Base-by-base conservation (phyloP, 2,113 vertebrate species). In the Nothobranchius furzeri region DNA sequence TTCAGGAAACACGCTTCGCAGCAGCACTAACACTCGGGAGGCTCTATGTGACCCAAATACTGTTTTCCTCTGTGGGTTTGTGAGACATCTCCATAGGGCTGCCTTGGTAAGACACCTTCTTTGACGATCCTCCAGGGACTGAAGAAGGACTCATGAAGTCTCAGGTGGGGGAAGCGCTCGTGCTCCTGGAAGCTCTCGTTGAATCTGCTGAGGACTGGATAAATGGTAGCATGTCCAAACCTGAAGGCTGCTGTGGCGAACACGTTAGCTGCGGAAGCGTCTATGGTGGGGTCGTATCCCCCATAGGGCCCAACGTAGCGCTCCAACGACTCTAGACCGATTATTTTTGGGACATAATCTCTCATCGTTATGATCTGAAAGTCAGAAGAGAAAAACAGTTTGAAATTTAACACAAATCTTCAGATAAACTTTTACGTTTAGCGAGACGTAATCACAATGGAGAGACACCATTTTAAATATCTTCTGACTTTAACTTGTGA, bases 221-320 rank as follows among this genome's bases (percentile, higher is more conserved):
- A 85, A 53, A 99, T 90, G 1, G 94, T 94, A 49, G 93, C 92
- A 0, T 99, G 98, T 65, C 95, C 98, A 4, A 98, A 99, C 74
- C 98, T 95, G 90, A 99, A 99, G 12, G 97, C 98, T 0, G 98
- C 97, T 0, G 97, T 99, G 66, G 96, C 88, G 76, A 99, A 99
- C 65, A 99, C 74, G 0, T 98, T 99, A 66, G 96, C 93, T 35
- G 94, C 88, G 0, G 95, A 95, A 12, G 96, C 96, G 79, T 99
- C 91, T 50, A 90, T 4, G 0, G 87, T 74, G 24, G 92, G 82
- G 82, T 96, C 71, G 1, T 99, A 96, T 62, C 95, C 95, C 65
- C 47, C 10, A 51, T 98, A 97, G 50, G 70, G 78, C 24, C 96
- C 96, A 46, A 98, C 79, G 13, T 95, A 90, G 61, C 82, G 78